Evolutionary conservation across 1,140 invertebrate species (phyloP).

Genomic region (Nomia melanderi): DNA sequence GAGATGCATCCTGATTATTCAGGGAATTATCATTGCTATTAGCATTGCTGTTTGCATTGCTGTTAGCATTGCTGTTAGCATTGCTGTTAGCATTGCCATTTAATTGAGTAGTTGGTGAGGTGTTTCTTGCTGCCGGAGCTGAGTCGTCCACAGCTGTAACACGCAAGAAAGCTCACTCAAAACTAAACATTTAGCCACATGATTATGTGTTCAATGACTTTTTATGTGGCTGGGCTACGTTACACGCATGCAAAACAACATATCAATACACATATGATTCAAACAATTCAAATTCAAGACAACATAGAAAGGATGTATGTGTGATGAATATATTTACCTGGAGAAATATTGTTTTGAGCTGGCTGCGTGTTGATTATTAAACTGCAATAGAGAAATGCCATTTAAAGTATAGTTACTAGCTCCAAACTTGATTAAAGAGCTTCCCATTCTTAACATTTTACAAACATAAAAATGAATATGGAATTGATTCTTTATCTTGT

Average conservation of each 20-base stretch:
- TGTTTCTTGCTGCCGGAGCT: conserved; percentile 67
- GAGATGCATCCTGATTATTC: conserved; percentile 78
- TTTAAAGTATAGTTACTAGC: not conserved
- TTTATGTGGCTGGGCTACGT: conserved; percentile 20
- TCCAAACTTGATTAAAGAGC: too few species aligned
- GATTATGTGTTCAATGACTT: conserved; percentile 18
- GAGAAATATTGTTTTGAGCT: conserved; percentile 77
- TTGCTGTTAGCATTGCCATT: conserved; percentile 79
- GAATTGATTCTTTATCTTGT: too few species aligned
- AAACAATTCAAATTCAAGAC: conserved; percentile 37
- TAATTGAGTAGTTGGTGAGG: conserved; percentile 77
- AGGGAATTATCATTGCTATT: conserved; percentile 80
- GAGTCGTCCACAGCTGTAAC: conserved; percentile 75
- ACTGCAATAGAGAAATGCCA: conserved; percentile 66
- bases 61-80: conserved; percentile 79
- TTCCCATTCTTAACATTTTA: too few species aligned
- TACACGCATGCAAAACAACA: conserved; percentile 1
- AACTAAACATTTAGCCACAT: conserved; percentile 52
- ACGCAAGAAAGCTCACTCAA: conserved; percentile 77
- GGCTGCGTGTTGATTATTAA: conserved; percentile 79
- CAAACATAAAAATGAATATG: too few species aligned
- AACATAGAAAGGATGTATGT: not conserved
- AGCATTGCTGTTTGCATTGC: conserved; percentile 79
- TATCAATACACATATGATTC: conserved; percentile 24
- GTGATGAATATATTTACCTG: conserved; percentile 68